These are phyloP conservation scores for Amphipyra berbera DNA, from an alignment of 2,888 invertebrate species.

Conservation along the genomic window DNA sequence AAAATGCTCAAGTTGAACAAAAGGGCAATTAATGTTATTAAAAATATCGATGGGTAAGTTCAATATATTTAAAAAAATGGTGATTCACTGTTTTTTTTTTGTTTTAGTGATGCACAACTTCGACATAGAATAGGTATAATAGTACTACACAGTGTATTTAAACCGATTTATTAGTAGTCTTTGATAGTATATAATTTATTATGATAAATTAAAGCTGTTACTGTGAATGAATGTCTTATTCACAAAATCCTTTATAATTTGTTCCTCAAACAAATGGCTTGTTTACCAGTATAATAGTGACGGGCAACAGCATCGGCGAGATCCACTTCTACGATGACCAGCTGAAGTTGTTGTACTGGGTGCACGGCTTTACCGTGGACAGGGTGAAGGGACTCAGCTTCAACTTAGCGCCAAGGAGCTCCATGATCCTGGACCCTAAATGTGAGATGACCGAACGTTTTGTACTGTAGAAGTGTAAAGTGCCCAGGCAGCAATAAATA, in stretches of 20 bases:
- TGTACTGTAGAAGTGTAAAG: background rate
- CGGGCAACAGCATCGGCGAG: conserved; percentile 88
- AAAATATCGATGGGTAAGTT: conserved; percentile 86
- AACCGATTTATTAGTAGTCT: no score
- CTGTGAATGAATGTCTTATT: no score
- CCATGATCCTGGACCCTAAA: conserved; percentile 74
- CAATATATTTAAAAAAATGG: no score
- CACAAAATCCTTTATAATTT: no score
- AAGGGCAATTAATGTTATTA: conserved; percentile 83
- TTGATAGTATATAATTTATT: no score
- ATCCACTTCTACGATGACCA: conserved; percentile 90
- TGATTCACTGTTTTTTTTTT: no score
- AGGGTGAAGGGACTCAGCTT: conserved; percentile 87
- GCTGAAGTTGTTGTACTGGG: conserved; percentile 90
- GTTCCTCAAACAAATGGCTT: background rate
- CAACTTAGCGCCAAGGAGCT: conserved; percentile 79
- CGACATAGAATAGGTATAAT: no score
- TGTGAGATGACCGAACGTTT: conserved; percentile 66
- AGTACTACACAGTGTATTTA: no score
- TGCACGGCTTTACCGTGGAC: conserved; percentile 83
- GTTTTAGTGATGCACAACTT: no score
- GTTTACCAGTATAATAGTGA: conserved; percentile 83
- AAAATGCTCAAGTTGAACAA: conserved; percentile 85
- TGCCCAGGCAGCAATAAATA: no score
- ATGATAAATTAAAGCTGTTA: no score